Conservation (phyloP, 2,113 vertebrate genomes). For the Motacilla tschutschensis region DNA sequence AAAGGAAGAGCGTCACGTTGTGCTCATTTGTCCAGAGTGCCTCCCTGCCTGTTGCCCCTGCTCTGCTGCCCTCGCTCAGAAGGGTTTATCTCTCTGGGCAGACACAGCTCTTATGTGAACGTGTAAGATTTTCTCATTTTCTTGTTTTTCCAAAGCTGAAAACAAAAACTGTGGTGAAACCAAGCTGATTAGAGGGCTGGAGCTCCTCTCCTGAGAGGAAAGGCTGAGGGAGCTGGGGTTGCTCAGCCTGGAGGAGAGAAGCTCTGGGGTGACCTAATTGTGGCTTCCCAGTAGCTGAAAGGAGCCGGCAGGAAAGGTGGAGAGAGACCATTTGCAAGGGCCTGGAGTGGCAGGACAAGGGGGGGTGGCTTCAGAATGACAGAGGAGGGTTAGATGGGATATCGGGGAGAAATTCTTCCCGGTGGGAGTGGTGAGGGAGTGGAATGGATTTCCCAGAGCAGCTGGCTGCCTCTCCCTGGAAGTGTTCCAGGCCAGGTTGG, state of each 20-base stretch:
- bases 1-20: not conserved
- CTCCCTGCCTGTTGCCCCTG: not conserved
- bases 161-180: not conserved
- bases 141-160: not conserved
- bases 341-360: not conserved
- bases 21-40: not conserved
- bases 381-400: not conserved
- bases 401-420: not conserved
- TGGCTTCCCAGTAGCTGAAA: not conserved
- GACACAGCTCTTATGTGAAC: not conserved
- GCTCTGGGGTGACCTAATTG: not conserved
- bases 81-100: not conserved
- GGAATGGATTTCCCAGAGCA: not conserved
- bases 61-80: not conserved
- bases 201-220: not conserved
- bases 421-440: not conserved
- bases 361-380: not conserved
- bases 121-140: fast-evolving
- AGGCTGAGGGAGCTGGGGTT: not conserved
- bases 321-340: not conserved
- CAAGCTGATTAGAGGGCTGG: not conserved
- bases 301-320: not conserved
- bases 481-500: not conserved
- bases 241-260: not conserved
- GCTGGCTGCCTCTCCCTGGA: not conserved